Conservation (phyloP, 53 echinoderm and acorn worm species). For the Echinarachnius parma region DNA sequence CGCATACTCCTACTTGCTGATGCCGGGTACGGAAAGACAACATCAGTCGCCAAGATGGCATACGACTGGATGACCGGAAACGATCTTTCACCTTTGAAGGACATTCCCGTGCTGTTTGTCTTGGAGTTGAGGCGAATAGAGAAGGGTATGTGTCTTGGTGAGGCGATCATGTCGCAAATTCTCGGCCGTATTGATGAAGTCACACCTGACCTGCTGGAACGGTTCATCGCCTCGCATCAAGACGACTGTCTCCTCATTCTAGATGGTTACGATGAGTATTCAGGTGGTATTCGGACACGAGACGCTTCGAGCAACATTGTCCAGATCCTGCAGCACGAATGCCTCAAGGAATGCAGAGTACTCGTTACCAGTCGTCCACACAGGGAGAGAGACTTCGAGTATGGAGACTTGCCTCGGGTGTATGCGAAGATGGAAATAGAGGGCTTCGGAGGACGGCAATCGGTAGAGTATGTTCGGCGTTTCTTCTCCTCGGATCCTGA, state of each 20-base stretch:
- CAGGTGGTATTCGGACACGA: background rate
- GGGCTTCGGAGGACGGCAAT: background rate
- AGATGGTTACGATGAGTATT: slow-evolving; percentile 25
- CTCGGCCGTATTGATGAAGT: background rate
- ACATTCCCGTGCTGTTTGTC: slow-evolving; percentile 4
- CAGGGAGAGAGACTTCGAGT: slow-evolving; percentile 7
- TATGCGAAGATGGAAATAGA: slow-evolving; percentile 16
- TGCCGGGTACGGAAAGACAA: slow-evolving; percentile 21
- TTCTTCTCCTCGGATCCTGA: background rate
- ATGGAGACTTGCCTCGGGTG: slow-evolving; percentile 1
- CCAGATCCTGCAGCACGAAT: background rate
- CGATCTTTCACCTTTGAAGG: slow-evolving; percentile 9
- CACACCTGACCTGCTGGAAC: slow-evolving; percentile 14
- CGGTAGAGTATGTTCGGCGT: slow-evolving; percentile 1
- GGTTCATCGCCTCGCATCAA: slow-evolving; percentile 4
- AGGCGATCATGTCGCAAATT: slow-evolving; percentile 11
- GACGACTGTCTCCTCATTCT: slow-evolving; percentile 10
- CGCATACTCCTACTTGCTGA: slow-evolving; percentile 12
- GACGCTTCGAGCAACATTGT: slow-evolving; percentile 6
- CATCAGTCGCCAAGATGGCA: background rate
- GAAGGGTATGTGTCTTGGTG: slow-evolving; percentile 14
- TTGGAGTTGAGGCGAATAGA: slow-evolving; percentile 1
- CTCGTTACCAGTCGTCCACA: slow-evolving; percentile 7
- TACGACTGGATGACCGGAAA: slow-evolving; percentile 9
- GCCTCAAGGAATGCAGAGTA: slow-evolving; percentile 8